Conservation (phyloP, 2,113 vertebrate species). For the Ursus arctos region DNA sequence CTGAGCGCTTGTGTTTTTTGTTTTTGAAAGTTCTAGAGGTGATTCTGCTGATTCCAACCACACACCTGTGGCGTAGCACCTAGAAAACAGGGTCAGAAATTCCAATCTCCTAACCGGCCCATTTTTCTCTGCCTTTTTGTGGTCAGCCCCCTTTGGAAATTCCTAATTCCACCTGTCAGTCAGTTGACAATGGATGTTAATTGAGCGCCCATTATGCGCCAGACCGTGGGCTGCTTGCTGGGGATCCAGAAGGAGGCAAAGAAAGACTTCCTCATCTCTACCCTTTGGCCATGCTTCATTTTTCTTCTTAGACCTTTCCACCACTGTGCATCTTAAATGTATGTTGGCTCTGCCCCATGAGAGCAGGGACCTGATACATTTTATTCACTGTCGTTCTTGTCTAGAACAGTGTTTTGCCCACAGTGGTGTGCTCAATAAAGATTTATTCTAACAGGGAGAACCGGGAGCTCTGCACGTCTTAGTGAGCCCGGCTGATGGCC, state of each 20-base stretch:
- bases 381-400: not conserved
- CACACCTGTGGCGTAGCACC: not conserved
- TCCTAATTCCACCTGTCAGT: not conserved
- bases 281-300: fast-evolving
- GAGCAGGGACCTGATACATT: not conserved
- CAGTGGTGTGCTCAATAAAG: not conserved
- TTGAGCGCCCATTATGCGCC: not conserved
- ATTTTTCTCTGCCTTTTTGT: not conserved
- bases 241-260: not conserved
- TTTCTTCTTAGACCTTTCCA: not conserved
- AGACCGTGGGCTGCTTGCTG: not conserved
- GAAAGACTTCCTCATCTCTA: not conserved
- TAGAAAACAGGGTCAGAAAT: not conserved
- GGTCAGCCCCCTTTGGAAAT: not conserved
- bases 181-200: not conserved
- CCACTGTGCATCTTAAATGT: too few relatives aligned
- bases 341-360: not conserved
- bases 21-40: not conserved
- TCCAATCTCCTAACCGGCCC: fast-evolving
- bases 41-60: not conserved
- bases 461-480: not conserved
- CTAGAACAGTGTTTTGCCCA: not conserved
- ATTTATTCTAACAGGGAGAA: fast-evolving
- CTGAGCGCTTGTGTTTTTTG: not conserved
- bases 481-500: not conserved